A percentile compares a stretch with the other conserved stretches of the same genome.
phyloP scores from a whole-genome alignment of 2,888 invertebrate species.

The Gymnoscelis rufifasciata region DNA sequence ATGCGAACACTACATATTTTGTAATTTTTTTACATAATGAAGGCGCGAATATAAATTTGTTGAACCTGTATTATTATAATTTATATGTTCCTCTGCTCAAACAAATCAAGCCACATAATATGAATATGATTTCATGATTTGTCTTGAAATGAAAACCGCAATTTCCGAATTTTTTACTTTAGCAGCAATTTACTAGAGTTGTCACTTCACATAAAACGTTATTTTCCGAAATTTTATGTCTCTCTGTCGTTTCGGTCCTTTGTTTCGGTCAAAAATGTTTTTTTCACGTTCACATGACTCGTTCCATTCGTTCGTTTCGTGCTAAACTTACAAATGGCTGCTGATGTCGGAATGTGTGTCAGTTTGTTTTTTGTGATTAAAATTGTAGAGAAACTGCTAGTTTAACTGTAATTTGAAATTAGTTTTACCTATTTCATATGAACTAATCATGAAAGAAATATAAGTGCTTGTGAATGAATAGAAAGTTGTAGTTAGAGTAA shows the following conservation, averaged over 20 bases:
- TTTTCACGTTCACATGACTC: conserved; percentile 4
- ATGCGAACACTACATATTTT: conserved; percentile 10
- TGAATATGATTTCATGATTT: background rate
- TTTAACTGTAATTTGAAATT: background rate
- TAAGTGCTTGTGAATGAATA: background rate
- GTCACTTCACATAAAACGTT: conserved; percentile 11
- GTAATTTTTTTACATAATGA: too few species aligned
- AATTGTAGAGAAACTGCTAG: conserved; percentile 9
- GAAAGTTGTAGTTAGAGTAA: conserved; percentile 35
- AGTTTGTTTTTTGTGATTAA: conserved; percentile 26
- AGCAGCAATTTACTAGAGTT: background rate
- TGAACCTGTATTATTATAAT: too few species aligned
- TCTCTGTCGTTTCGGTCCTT: conserved; percentile 7
- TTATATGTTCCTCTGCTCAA: too few species aligned
- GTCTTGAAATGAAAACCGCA: too few species aligned
- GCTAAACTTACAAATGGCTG: conserved; percentile 44
- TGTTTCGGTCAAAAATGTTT: conserved; percentile 12
- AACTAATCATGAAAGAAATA: conserved; percentile 13
- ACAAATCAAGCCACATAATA: too few species aligned
- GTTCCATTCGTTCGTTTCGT: conserved; percentile 1
- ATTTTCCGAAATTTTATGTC: conserved; percentile 10
- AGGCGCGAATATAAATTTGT: too few species aligned
- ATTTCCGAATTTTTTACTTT: background rate
- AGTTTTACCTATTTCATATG: background rate
- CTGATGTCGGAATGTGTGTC: conserved; percentile 23